Conservation (phyloP, 1,140 invertebrate species). For the Dryas iulia region DNA sequence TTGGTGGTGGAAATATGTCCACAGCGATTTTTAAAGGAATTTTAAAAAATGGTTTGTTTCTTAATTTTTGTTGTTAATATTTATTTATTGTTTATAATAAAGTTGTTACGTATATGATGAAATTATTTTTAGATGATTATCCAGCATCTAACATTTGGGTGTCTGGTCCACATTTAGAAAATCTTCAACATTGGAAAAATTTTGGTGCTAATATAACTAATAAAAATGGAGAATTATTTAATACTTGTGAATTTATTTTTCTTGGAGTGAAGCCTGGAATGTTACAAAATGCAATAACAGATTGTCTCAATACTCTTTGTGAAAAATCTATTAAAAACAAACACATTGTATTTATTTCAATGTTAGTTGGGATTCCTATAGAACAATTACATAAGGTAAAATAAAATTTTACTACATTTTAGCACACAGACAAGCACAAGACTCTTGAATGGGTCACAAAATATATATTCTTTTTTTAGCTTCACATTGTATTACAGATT, state of each 20-base stretch:
- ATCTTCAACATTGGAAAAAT: conserved; percentile 84
- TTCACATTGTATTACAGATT: too few relatives aligned
- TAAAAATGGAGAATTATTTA: conserved; percentile 83
- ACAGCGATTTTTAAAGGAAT: conserved; percentile 92
- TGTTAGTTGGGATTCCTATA: conserved; percentile 90
- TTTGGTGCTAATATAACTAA: conserved; percentile 81
- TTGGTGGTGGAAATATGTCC: conserved; percentile 97
- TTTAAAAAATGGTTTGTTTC: conserved; percentile 81
- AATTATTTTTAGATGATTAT: conserved; percentile 77
- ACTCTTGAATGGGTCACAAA: too few relatives aligned
- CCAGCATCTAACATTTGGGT: conserved; percentile 83
- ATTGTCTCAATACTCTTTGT: conserved; percentile 43
- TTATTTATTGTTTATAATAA: neutral
- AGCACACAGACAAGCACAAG: too few relatives aligned
- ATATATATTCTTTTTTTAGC: too few relatives aligned
- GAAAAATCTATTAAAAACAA: conserved; percentile 44
- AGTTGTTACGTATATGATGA: neutral
- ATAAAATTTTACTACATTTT: too few relatives aligned
- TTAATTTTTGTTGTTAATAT: neutral
- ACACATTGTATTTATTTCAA: conserved; percentile 86
- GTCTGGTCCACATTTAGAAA: conserved; percentile 84
- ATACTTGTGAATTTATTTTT: conserved; percentile 88
- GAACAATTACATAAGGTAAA: conserved; percentile 84
- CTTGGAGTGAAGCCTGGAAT: conserved; percentile 93
- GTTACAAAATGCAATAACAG: conserved; percentile 82